Evolutionary conservation across 2,797 vertebrate species (phyloP).

Genomic region (Molossus alvarezi): DNA sequence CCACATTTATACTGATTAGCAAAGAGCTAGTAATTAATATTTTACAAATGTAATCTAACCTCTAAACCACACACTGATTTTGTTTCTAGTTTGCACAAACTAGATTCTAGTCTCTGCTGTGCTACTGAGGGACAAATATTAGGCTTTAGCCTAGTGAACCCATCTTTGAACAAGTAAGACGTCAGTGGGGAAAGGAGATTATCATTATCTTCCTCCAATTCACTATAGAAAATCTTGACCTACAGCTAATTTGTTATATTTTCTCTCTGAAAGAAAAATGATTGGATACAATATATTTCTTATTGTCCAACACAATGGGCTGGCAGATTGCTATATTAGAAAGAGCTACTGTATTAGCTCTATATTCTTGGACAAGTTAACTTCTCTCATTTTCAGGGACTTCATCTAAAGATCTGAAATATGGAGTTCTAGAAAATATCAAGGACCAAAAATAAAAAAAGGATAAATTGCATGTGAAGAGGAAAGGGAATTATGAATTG

Average conservation of each 20-base stretch:
- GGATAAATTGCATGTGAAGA: neutral
- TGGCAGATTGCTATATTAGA: neutral
- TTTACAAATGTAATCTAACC: slow-evolving; percentile 28
- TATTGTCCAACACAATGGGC: slow-evolving; percentile 23
- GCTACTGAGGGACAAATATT: neutral
- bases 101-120: slow-evolving; percentile 15
- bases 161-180: neutral
- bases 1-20: neutral
- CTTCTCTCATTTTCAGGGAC: slow-evolving; percentile 36
- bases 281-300: neutral
- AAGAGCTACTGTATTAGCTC: slow-evolving; percentile 31
- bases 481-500: neutral
- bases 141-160: neutral
- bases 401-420: slow-evolving; percentile 36
- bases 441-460: neutral
- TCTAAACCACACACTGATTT: neutral
- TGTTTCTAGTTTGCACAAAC: neutral
- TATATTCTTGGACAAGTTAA: slow-evolving; percentile 22
- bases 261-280: slow-evolving; percentile 4
- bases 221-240: neutral
- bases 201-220: neutral
- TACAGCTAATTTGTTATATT: neutral
- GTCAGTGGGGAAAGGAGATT: neutral
- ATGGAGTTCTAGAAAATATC: slow-evolving; percentile 38
- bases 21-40: slow-evolving; percentile 14